Evolutionary conservation across 2,888 invertebrate genomes (phyloP), one percentile per base, ranked within the genome.

Genomic region (Aphrophora alni): DNA sequence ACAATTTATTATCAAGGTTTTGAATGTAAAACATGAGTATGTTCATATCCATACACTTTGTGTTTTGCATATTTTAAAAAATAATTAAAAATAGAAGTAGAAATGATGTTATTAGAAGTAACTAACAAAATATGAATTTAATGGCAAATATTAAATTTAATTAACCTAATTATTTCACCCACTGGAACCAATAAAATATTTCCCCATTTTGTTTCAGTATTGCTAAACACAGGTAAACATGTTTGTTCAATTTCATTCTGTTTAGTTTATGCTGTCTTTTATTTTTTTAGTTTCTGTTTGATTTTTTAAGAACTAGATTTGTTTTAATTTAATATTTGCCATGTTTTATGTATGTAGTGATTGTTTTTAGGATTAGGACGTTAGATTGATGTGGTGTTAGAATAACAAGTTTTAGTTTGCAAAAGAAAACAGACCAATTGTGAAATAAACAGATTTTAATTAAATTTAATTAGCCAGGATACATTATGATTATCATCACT

Each of bases 121-220:
- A 59, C 21, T 59, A 59, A 59, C 59, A n/a, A 21, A 59, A 59
- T 44, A 5, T 12, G 14, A 17, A 44, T 59, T 21, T 59, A 21
- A 59, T 59, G 59, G 59, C 59, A 59, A 59, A 59, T 59, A 59
- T 59, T 59, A 59, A 59, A 59, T n/a, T 21, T 59, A 21, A 59
- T 21, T 3, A 59, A 59, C n/a, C 3, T 21, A 59, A 21, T 33
- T 59, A 59, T 21, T 44, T 44, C 14, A 44, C 44, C 2, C 17
- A 14, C 5, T 44, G 44, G 2, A 14, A 44, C 14, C 17, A 10
- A 14, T 14, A 44, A 33, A 33, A 7, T 33, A 4, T 33, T 33
- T 2, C 14, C 1, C 44, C 12, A 44, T 44, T 44, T 44, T 59
- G 59, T 59, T 59, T 21, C 59, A 59, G 59, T 59, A 59, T 59